A percentile compares a stretch with the other conserved stretches of the same genome.
These are phyloP conservation scores for Eristalinus aeneus DNA, from an alignment of 2,888 invertebrate genomes.

Conservation along the genomic window DNA sequence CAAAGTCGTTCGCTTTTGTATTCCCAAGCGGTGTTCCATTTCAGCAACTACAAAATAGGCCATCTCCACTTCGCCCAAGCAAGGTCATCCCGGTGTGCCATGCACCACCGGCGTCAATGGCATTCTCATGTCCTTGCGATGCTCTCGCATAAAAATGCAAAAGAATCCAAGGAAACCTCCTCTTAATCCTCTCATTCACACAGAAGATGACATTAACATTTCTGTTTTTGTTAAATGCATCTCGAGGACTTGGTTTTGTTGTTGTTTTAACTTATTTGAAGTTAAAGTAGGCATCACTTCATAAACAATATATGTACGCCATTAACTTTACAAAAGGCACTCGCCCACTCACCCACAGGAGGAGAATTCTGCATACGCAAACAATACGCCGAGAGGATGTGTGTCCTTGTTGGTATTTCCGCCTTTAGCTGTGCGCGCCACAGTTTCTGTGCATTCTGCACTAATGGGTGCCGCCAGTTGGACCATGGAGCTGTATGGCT, in stretches of 20 bases:
- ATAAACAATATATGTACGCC: slow-evolving; percentile 65
- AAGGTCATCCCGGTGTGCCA: background rate
- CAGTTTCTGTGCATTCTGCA: slow-evolving; percentile 52
- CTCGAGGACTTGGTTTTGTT: slow-evolving; percentile 44
- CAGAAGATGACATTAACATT: slow-evolving; percentile 26
- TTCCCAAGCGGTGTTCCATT: no score
- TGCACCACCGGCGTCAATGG: background rate
- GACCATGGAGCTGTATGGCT: background rate
- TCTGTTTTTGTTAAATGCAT: slow-evolving; percentile 37
- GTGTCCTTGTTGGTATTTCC: slow-evolving; percentile 49
- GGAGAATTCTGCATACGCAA: background rate
- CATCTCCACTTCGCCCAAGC: background rate
- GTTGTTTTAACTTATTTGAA: slow-evolving; percentile 21
- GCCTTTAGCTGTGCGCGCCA: slow-evolving; percentile 20
- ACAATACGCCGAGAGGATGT: slow-evolving; percentile 7
- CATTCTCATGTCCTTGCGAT: slow-evolving; percentile 12
- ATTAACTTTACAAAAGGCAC: slow-evolving; percentile 61
- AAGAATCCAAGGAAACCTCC: background rate
- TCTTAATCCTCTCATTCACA: background rate
- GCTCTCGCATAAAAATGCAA: background rate
- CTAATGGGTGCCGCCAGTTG: slow-evolving; percentile 46
- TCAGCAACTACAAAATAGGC: background rate
- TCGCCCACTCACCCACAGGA: background rate
- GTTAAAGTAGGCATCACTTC: slow-evolving; percentile 66
- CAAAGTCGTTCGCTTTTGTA: no score